Evolutionary conservation across 1,140 invertebrate species (phyloP).

Genomic region (Pararge aegeria): DNA sequence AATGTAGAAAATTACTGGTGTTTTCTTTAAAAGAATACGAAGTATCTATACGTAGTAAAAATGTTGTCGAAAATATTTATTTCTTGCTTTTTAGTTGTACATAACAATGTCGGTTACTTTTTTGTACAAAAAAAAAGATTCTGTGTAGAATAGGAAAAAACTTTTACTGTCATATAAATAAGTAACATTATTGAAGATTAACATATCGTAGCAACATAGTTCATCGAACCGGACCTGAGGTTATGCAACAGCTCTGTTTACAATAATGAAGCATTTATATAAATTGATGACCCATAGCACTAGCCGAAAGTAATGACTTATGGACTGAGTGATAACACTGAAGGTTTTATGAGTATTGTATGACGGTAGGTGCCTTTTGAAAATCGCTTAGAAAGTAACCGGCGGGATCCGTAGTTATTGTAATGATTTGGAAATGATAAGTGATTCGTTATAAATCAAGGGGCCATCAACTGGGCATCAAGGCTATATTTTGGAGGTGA

Average conservation of each 20-base stretch:
- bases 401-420: background rate
- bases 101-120: too few species aligned
- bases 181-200: too few species aligned
- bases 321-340: constrained; percentile 17
- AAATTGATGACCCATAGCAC: constrained; percentile 21
- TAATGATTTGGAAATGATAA: background rate
- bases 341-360: constrained; percentile 22
- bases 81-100: too few species aligned
- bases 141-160: too few species aligned
- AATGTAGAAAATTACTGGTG: too few species aligned
- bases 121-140: too few species aligned
- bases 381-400: constrained; percentile 19
- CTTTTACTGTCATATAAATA: too few species aligned
- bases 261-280: constrained; percentile 23
- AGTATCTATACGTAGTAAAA: too few species aligned
- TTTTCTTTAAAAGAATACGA: too few species aligned
- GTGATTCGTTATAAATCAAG: background rate
- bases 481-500: too few species aligned
- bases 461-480: background rate
- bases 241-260: constrained; percentile 14
- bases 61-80: too few species aligned
- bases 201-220: too few species aligned
- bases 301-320: constrained; percentile 22
- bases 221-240: constrained; percentile 11
- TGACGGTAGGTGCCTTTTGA: constrained; percentile 4